Conservation (phyloP, 1,140 invertebrate species). For the Trissolcus basalis region DNA sequence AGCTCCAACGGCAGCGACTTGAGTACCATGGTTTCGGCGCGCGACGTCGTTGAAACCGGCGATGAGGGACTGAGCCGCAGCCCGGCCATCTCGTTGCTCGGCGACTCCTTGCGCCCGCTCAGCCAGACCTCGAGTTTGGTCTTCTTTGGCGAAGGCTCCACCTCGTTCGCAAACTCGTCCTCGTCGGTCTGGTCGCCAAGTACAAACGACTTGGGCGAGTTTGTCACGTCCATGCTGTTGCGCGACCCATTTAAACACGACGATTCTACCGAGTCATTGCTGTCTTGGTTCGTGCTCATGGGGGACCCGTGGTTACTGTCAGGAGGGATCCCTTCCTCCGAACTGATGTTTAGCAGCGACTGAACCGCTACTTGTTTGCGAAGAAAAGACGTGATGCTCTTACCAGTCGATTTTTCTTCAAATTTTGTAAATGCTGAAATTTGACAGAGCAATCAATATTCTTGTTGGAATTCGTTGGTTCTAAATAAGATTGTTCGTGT, state of each 20-base stretch:
- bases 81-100: constrained; percentile 72
- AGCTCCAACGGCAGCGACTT: constrained; percentile 68
- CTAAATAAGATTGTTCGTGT: too few relatives aligned
- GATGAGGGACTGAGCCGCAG: constrained; percentile 69
- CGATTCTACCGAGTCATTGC: constrained; percentile 63
- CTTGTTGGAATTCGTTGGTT: too few relatives aligned
- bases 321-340: constrained; percentile 63
- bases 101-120: constrained; percentile 69
- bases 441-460: too few relatives aligned
- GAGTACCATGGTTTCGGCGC: constrained; percentile 63
- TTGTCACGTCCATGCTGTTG: constrained; percentile 56
- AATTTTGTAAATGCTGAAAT: constrained; percentile 84
- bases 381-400: constrained; percentile 84
- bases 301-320: constrained; percentile 67
- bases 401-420: constrained; percentile 80
- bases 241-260: constrained; percentile 23
- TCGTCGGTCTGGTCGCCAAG: constrained; percentile 58
- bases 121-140: constrained; percentile 76
- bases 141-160: constrained; percentile 84
- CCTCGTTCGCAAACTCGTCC: constrained; percentile 77
- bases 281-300: constrained; percentile 71
- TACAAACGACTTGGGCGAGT: constrained; percentile 49
- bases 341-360: constrained; percentile 78
- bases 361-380: constrained; percentile 82
- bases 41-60: constrained; percentile 66